Percentiles rank a stretch among this genome's conserved stretches.
Conservation (phyloP, 2,888 invertebrate genomes). For the Marronus borbonicus region DNA sequence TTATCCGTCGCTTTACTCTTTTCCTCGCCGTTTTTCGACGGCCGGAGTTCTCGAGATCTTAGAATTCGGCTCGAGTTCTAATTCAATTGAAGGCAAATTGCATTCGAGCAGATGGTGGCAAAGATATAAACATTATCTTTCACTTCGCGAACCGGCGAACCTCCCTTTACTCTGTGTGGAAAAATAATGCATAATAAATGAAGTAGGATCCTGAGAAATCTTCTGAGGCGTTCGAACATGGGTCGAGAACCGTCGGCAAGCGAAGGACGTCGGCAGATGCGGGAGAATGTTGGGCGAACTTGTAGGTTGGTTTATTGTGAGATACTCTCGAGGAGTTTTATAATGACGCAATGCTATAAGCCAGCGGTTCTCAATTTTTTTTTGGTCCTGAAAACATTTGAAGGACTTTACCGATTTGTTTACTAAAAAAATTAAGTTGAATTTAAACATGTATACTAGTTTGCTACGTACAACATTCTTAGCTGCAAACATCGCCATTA, state of each 20-base stretch:
- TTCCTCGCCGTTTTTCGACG: neutral
- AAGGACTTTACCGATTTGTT: too few species aligned
- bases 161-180: neutral
- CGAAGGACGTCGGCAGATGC: too few species aligned
- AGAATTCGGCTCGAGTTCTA: slow-evolving; percentile 23
- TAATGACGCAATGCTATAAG: too few species aligned
- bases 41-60: slow-evolving; percentile 3
- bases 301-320: too few species aligned
- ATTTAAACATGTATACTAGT: too few species aligned
- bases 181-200: slow-evolving; percentile 34
- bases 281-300: too few species aligned
- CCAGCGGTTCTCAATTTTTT: too few species aligned
- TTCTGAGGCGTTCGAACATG: neutral
- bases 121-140: slow-evolving; percentile 37
- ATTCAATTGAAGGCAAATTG: slow-evolving; percentile 31
- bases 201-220: slow-evolving; percentile 13
- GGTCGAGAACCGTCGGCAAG: slow-evolving; percentile 20
- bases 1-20: neutral
- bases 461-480: too few species aligned
- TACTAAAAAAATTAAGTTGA: too few species aligned
- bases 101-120: slow-evolving; percentile 26
- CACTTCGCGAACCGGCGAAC: slow-evolving; percentile 15
- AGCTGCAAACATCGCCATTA: too few species aligned
- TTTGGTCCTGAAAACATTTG: too few species aligned
- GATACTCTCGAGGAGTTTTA: too few species aligned